phyloP scores from a whole-genome alignment of 2,113 vertebrate genomes.

The Eidolon helvum region DNA sequence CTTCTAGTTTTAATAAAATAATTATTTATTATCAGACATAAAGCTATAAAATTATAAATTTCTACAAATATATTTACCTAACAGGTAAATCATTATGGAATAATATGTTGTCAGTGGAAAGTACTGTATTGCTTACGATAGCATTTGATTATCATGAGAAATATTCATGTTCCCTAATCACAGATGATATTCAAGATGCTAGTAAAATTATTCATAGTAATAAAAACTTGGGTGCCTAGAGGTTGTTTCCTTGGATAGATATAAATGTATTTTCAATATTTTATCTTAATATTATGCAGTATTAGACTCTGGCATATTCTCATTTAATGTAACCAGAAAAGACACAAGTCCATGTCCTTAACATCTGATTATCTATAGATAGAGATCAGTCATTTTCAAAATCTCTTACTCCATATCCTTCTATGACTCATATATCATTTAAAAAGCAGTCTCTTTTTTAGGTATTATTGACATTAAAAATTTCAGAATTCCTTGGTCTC shows the following conservation, averaged over 20 bases:
- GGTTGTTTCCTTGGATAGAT: neutral
- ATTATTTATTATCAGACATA: neutral
- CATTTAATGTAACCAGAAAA: neutral
- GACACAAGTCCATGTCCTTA: neutral
- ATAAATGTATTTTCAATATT: slow-evolving; percentile 27
- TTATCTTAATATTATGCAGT: neutral
- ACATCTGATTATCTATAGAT: neutral
- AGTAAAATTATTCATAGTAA: slow-evolving; percentile 33
- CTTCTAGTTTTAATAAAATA: slow-evolving; percentile 35
- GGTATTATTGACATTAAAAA: neutral
- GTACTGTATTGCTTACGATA: neutral
- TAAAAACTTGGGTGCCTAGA: neutral
- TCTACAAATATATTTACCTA: neutral
- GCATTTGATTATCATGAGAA: slow-evolving; percentile 13
- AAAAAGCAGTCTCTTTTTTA: neutral
- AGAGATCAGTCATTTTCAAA: neutral
- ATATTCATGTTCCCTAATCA: slow-evolving; percentile 9
- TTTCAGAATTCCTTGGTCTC: neutral
- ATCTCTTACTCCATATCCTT: neutral
- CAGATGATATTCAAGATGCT: neutral
- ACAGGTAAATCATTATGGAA: slow-evolving; percentile 26
- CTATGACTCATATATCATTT: neutral
- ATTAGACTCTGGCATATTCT: neutral
- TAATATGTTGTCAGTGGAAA: neutral
- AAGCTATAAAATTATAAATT: neutral